phyloP scores from a whole-genome alignment of 2,888 invertebrate species.

The Tribolium freemani region DNA sequence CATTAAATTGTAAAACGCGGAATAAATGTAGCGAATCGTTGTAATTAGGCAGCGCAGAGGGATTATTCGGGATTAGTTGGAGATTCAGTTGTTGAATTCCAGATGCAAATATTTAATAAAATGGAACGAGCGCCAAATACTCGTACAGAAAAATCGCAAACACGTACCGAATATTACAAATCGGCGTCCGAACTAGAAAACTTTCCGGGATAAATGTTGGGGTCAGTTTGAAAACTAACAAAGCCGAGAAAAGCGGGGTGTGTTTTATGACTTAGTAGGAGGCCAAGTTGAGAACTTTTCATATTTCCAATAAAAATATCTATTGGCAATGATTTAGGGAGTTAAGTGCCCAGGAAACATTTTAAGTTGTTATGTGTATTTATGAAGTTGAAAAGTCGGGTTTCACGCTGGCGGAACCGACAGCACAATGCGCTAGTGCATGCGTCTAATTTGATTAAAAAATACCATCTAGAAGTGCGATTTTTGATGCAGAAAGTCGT shows the following conservation, averaged over 20 bases:
- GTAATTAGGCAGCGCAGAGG: slow-evolving; percentile 31
- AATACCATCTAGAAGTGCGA: slow-evolving; percentile 17
- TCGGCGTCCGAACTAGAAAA: slow-evolving; percentile 40
- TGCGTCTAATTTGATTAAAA: slow-evolving; percentile 12
- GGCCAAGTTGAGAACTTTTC: slow-evolving; percentile 56
- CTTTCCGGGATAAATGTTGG: slow-evolving; percentile 55
- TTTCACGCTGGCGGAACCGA: neutral
- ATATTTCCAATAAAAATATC: slow-evolving; percentile 55
- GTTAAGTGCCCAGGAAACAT: slow-evolving; percentile 39
- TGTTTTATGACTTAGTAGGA: slow-evolving; percentile 56
- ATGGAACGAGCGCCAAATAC: slow-evolving; percentile 1
- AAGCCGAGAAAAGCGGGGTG: slow-evolving; percentile 50
- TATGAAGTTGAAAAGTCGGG: neutral
- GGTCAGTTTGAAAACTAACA: slow-evolving; percentile 58
- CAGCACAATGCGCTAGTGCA: slow-evolving; percentile 6
- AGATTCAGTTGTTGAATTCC: slow-evolving; percentile 32
- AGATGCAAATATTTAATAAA: slow-evolving; percentile 33
- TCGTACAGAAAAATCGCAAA: slow-evolving; percentile 40
- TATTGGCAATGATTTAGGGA: slow-evolving; percentile 53
- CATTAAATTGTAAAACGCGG: slow-evolving; percentile 30
- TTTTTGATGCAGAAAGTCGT: slow-evolving; percentile 42
- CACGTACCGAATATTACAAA: slow-evolving; percentile 53
- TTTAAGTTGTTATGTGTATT: slow-evolving; percentile 31
- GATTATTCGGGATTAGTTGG: slow-evolving; percentile 29
- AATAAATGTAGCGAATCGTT: slow-evolving; percentile 34